Evolutionary conservation across 2,113 vertebrate genomes (phyloP).

Genomic region (Porphyrio hochstetteri): DNA sequence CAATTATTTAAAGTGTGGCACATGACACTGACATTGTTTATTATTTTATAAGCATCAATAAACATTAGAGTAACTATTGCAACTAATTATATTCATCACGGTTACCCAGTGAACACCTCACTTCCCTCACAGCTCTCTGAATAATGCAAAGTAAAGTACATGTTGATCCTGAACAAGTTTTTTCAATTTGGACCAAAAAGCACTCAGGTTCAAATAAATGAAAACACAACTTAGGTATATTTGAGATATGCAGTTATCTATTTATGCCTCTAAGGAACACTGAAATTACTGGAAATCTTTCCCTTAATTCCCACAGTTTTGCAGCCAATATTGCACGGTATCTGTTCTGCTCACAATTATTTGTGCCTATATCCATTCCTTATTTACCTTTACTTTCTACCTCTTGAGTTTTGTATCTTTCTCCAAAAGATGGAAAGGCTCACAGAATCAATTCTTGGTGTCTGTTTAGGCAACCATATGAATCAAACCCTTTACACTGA

Average conservation of each 20-base stretch:
- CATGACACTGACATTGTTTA: neutral
- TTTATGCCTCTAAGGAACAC: neutral
- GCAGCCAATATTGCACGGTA: neutral
- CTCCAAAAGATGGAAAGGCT: neutral
- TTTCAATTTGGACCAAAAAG: neutral
- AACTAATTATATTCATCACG: neutral
- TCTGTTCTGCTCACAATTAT: neutral
- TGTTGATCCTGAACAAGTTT: neutral
- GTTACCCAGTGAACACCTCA: neutral
- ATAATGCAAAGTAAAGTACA: neutral
- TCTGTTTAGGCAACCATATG: neutral
- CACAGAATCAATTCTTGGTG: neutral
- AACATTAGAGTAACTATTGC: neutral
- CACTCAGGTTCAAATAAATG: neutral
- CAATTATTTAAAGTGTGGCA: constrained; percentile 34
- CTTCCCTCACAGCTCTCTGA: neutral
- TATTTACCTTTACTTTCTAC: neutral
- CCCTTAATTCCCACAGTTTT: neutral
- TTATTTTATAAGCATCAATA: neutral
- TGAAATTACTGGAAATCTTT: neutral
- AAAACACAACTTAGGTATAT: neutral
- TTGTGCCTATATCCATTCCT: neutral
- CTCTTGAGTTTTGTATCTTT: neutral
- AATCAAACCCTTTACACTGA: neutral
- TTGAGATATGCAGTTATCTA: neutral